phyloP scores from a whole-genome alignment of 2,797 vertebrate genomes.

The Cuniculus paca region DNA sequence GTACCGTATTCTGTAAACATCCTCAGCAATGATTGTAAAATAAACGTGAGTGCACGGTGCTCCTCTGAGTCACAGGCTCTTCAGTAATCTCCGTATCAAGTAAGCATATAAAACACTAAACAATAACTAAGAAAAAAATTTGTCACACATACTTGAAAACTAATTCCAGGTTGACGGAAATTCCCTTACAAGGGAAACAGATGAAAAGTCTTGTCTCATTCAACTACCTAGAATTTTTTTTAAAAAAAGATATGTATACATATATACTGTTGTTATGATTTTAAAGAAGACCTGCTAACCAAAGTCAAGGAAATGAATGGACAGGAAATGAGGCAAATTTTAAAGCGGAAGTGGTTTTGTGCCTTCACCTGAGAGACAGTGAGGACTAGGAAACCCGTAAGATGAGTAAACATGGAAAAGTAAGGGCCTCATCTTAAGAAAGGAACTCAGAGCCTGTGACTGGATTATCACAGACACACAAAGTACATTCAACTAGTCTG shows the following conservation, averaged over 20 bases:
- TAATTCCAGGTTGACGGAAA: constrained; percentile 19
- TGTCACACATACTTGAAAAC: constrained; percentile 32
- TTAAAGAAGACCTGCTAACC: constrained; percentile 62
- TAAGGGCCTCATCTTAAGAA: not conserved
- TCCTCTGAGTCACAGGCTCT: constrained; percentile 40
- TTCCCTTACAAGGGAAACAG: constrained; percentile 17
- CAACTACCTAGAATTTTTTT: not conserved
- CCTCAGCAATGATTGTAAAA: not conserved
- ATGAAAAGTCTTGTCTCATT: constrained; percentile 51
- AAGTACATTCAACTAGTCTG: not conserved
- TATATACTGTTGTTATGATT: constrained; percentile 7
- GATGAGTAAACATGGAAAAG: constrained; percentile 34
- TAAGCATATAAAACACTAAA: not conserved
- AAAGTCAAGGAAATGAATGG: constrained; percentile 79
- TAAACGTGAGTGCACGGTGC: not conserved
- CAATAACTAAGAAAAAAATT: not conserved
- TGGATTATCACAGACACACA: not conserved
- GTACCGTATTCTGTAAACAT: not conserved
- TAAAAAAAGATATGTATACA: not conserved
- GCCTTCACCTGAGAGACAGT: not conserved
- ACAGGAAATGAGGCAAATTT: constrained; percentile 84
- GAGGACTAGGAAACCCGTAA: constrained; percentile 34
- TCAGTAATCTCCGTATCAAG: constrained; percentile 8
- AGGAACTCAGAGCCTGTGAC: not conserved
- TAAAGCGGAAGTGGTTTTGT: constrained; percentile 81